Conservation (phyloP, 2,797 vertebrate genomes). For the Nyctibius grandis region DNA sequence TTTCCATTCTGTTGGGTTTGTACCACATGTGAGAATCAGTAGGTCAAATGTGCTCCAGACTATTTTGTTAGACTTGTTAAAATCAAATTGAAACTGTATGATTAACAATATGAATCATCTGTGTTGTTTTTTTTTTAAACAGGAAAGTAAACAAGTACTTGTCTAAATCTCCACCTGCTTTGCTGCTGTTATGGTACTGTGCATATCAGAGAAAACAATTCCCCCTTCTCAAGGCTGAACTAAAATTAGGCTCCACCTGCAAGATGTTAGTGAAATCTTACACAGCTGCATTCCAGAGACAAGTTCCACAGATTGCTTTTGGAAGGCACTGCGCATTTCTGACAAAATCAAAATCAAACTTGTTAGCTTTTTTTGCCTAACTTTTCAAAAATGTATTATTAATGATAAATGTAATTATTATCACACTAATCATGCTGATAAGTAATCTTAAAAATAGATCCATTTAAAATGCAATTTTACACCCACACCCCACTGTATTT, state of each 20-base stretch:
- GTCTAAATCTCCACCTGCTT: constrained; percentile 70
- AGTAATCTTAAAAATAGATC: constrained; percentile 77
- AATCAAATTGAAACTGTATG: constrained; percentile 65
- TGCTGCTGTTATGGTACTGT: constrained; percentile 60
- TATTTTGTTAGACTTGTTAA: constrained; percentile 68
- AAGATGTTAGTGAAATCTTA: constrained; percentile 79
- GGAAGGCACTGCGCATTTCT: constrained; percentile 68
- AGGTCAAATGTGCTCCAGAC: constrained; percentile 67
- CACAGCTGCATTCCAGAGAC: constrained; percentile 79
- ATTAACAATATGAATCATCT: constrained; percentile 71
- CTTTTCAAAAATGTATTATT: constrained; percentile 75
- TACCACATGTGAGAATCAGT: constrained; percentile 59
- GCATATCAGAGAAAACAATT: constrained; percentile 73
- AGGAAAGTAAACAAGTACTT: constrained; percentile 71
- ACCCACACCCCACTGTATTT: constrained; percentile 69
- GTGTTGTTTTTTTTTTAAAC: constrained; percentile 20
- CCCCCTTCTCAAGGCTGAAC: constrained; percentile 73
- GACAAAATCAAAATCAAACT: constrained; percentile 69
- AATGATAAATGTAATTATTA: constrained; percentile 80
- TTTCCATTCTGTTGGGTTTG: constrained; percentile 68
- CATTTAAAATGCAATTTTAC: constrained; percentile 70
- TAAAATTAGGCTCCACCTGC: constrained; percentile 84
- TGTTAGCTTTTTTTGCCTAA: constrained; percentile 71
- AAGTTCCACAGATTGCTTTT: constrained; percentile 79
- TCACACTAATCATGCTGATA: constrained; percentile 77